Percentiles rank a stretch among this genome's conserved stretches.
Conservation (phyloP, 2,888 invertebrate species). For the Iselma pallidipennis region DNA sequence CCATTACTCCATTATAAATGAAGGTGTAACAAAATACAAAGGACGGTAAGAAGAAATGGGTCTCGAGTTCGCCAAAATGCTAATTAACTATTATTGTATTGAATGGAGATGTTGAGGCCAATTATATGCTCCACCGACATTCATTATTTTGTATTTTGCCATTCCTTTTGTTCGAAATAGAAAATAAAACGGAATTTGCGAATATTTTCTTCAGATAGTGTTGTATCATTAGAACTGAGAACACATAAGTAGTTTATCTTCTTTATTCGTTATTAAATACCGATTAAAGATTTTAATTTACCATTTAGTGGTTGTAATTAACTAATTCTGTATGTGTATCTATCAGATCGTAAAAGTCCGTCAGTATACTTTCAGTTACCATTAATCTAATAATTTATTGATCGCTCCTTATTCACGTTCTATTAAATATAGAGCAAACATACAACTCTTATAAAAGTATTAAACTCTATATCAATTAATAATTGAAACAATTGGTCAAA, state of each 20-base stretch:
- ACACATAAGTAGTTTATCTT: neutral
- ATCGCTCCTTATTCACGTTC: neutral
- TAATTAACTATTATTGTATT: neutral
- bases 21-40: conserved; percentile 9
- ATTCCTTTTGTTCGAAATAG: neutral
- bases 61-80: neutral
- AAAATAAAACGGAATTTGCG: neutral
- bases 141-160: neutral
- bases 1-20: conserved; percentile 19
- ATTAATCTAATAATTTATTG: neutral
- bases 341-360: neutral
- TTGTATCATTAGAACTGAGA: too few relatives aligned
- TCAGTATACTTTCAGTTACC: neutral
- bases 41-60: neutral
- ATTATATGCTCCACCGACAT: neutral
- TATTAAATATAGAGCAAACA: too few relatives aligned
- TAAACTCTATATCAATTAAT: too few relatives aligned
- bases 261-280: neutral
- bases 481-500: too few relatives aligned
- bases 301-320: too few relatives aligned
- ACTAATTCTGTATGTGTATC: neutral
- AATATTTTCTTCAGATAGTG: neutral
- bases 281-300: neutral
- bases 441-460: too few relatives aligned
- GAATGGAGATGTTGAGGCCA: neutral